Evolutionary conservation across 2,888 invertebrate species (phyloP).

Genomic region (Leptodirus hochenwartii): DNA sequence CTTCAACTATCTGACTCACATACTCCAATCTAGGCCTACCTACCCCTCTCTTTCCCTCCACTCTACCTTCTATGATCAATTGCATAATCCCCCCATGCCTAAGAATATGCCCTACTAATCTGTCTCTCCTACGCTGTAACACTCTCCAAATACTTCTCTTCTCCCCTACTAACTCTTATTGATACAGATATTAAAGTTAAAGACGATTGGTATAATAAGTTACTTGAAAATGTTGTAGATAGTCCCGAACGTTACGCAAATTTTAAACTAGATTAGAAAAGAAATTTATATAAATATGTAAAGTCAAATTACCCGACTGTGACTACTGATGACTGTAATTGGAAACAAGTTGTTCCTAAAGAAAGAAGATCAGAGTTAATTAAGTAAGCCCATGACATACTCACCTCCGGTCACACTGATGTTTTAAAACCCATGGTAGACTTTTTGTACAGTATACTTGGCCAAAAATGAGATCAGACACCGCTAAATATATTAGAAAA

Average conservation of each 20-base stretch:
- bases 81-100: too few species aligned
- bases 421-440: slow-evolving; percentile 2
- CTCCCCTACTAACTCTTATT: too few species aligned
- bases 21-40: too few species aligned
- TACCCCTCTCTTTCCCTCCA: too few species aligned
- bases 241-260: neutral
- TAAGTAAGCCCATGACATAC: neutral
- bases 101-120: too few species aligned
- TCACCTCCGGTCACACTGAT: slow-evolving; percentile 2
- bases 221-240: neutral
- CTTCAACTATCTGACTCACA: too few species aligned
- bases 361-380: neutral
- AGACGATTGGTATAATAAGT: neutral
- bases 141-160: too few species aligned
- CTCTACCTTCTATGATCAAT: too few species aligned
- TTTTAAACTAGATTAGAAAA: neutral
- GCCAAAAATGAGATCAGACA: slow-evolving; percentile 2
- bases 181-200: neutral
- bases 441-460: slow-evolving; percentile 3
- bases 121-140: too few species aligned
- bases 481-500: neutral
- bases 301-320: too few species aligned
- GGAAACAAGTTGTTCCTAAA: slow-evolving; percentile 1
- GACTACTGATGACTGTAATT: neutral
- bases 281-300: too few species aligned